These are phyloP conservation scores for Phoxinus phoxinus DNA, from an alignment of 2,113 vertebrate species.

Conservation along the genomic window DNA sequence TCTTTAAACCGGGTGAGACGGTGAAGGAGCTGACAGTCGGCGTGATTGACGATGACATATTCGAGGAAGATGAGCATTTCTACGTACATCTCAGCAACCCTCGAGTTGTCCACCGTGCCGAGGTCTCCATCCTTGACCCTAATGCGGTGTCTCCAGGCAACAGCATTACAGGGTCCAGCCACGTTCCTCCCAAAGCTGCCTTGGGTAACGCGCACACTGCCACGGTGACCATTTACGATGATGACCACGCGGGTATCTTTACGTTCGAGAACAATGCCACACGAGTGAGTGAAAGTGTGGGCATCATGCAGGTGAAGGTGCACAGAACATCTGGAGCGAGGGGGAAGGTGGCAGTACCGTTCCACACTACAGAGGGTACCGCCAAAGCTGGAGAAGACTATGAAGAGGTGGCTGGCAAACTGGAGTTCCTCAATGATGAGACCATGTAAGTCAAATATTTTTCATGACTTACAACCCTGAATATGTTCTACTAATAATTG, in stretches of 20 bases:
- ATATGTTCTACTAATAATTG: neutral
- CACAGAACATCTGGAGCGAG: conserved; percentile 83
- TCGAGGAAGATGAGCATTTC: conserved; percentile 86
- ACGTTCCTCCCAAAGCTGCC: conserved; percentile 73
- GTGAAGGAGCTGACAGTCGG: conserved; percentile 81
- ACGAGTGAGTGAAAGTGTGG: conserved; percentile 84
- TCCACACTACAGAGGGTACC: conserved; percentile 79
- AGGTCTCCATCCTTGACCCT: conserved; percentile 74
- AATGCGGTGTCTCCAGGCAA: conserved; percentile 73
- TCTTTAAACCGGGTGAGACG: conserved; percentile 82
- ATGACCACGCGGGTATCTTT: conserved; percentile 86
- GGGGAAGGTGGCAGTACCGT: conserved; percentile 83
- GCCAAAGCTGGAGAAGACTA: conserved; percentile 85
- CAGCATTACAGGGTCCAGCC: conserved; percentile 67
- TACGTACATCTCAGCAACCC: conserved; percentile 84
- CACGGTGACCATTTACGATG: conserved; percentile 86
- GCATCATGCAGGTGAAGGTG: conserved; percentile 83
- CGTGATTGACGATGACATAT: conserved; percentile 86
- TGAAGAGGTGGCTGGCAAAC: conserved; percentile 80
- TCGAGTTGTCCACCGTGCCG: conserved; percentile 73
- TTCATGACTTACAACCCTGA: neutral
- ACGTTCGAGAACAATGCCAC: conserved; percentile 77
- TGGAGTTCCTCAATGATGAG: conserved; percentile 86
- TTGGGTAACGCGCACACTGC: conserved; percentile 75
- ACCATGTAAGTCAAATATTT: conserved; percentile 78